phyloP scores from a whole-genome alignment of 1,140 invertebrate genomes.

The Leptonema lineaticorne region DNA sequence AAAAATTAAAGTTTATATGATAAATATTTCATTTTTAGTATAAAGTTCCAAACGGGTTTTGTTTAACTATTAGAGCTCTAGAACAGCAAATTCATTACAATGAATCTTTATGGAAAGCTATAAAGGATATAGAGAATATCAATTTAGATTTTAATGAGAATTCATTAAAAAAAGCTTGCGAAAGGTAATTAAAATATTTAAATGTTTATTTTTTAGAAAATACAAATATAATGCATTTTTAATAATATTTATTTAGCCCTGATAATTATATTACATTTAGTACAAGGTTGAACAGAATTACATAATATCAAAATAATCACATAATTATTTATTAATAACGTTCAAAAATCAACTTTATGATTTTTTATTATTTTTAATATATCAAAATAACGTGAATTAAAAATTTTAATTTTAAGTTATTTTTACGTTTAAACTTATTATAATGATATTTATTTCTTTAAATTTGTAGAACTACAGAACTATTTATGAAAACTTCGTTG shows the following conservation, averaged over 20 bases:
- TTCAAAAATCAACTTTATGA: slow-evolving; percentile 1
- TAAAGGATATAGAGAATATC: slow-evolving; percentile 48
- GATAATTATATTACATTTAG: too few relatives aligned
- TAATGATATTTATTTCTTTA: slow-evolving; percentile 3
- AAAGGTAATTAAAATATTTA: too few relatives aligned
- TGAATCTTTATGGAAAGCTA: slow-evolving; percentile 46
- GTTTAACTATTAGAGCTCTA: slow-evolving; percentile 61
- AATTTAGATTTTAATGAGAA: slow-evolving; percentile 48
- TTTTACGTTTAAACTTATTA: too few relatives aligned
- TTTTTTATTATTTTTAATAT: background rate
- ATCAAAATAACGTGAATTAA: background rate
- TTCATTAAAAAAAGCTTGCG: slow-evolving; percentile 48
- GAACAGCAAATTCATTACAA: slow-evolving; percentile 55
- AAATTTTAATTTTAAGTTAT: background rate
- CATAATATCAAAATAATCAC: too few relatives aligned
- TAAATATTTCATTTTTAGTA: slow-evolving; percentile 46
- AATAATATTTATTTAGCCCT: too few relatives aligned
- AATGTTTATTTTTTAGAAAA: too few relatives aligned
- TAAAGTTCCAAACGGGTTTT: slow-evolving; percentile 61
- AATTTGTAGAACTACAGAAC: slow-evolving; percentile 46
- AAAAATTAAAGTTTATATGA: too few relatives aligned
- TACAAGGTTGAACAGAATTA: too few relatives aligned
- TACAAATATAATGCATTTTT: too few relatives aligned
- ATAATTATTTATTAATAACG: too few relatives aligned
- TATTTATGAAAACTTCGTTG: slow-evolving; percentile 46